Evolutionary conservation across 37 sponge, comb jelly and placozoan genomes (phyloP).

Genomic region (Mnemiopsis leidyi): DNA sequence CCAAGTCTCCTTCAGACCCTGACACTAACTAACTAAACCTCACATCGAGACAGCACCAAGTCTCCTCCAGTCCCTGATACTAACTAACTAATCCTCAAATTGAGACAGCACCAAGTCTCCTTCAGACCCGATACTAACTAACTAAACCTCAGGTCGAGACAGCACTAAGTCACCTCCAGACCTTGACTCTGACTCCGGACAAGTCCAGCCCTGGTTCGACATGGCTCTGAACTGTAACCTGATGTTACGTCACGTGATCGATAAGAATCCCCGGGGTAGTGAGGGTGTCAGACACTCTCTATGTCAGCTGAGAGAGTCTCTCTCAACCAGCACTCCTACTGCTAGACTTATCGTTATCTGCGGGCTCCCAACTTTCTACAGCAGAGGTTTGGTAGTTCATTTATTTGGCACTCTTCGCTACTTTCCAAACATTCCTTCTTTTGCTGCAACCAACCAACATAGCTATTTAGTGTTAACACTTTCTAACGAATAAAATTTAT

Average conservation of each 20-base stretch:
- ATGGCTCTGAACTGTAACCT: conserved; percentile 18
- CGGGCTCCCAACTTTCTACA: conserved; percentile 45
- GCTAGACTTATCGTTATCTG: conserved; percentile 4
- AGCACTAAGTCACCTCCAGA: conserved; percentile 45
- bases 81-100: no score
- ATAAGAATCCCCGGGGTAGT: neutral
- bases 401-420: no score
- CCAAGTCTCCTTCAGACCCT: no score
- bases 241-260: neutral
- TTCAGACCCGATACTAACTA: no score
- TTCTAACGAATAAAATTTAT: no score
- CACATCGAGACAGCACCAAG: no score
- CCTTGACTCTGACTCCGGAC: neutral
- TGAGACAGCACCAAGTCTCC: no score
- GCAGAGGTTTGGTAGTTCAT: neutral
- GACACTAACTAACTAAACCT: no score
- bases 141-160: neutral
- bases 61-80: no score
- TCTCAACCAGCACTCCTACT: neutral
- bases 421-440: no score
- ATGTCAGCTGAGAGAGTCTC: neutral
- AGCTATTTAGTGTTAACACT: no score
- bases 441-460: no score
- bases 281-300: conserved; percentile 28
- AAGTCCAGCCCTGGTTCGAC: conserved; percentile 15